phyloP scores from a whole-genome alignment of 2,113 vertebrate genomes.

The Tretioscincus oriximinensis region DNA sequence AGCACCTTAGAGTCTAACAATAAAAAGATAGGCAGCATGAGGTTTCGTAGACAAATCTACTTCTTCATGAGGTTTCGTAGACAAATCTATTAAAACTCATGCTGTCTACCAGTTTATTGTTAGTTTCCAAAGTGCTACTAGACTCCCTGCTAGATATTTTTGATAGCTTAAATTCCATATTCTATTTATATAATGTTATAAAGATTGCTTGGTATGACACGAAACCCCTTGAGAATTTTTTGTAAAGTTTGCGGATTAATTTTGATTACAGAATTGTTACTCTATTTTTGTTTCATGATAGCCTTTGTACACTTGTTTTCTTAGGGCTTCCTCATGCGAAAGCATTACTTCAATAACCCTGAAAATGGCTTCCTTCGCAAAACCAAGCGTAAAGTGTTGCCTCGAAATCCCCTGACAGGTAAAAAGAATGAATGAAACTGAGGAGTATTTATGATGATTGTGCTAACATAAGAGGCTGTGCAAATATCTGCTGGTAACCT shows the following conservation, averaged over 20 bases:
- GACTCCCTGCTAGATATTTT: background rate
- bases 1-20: too few relatives aligned
- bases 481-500: background rate
- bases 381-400: slow-evolving; percentile 80
- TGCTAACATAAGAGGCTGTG: too few relatives aligned
- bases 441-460: background rate
- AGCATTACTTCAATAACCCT: slow-evolving; percentile 79
- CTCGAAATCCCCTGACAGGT: slow-evolving; percentile 85
- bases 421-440: background rate
- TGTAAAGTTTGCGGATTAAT: background rate
- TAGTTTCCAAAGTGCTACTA: too few relatives aligned
- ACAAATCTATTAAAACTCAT: too few relatives aligned
- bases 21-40: too few relatives aligned
- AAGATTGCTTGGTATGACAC: background rate
- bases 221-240: background rate
- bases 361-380: slow-evolving; percentile 83
- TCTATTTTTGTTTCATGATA: background rate
- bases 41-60: too few relatives aligned
- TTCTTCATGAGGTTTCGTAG: too few relatives aligned
- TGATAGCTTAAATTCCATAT: background rate
- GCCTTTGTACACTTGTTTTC: background rate
- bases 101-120: too few relatives aligned
- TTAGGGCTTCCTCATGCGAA: slow-evolving; percentile 83
- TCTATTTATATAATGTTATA: background rate
- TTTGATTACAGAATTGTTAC: background rate